Evolutionary conservation across 2,888 invertebrate species (phyloP).

Genomic region (Pecten maximus): DNA sequence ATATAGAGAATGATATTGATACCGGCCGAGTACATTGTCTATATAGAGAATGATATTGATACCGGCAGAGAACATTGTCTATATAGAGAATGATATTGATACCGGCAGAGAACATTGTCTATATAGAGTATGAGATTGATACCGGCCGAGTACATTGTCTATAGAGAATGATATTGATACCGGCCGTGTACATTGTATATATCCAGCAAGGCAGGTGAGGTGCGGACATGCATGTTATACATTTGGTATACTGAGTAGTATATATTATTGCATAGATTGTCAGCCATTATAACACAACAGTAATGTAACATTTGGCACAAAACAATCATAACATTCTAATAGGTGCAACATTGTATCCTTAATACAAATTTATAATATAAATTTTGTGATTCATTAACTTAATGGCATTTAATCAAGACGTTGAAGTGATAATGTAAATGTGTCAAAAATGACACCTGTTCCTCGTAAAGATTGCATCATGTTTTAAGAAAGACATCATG

Average conservation of each 20-base stretch:
- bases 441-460: too few relatives aligned
- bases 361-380: not conserved
- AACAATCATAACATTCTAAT: slow-evolving; percentile 4
- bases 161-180: not conserved
- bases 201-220: not conserved
- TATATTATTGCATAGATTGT: slow-evolving; percentile 3
- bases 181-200: not conserved
- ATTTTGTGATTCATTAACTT: not conserved
- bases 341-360: not conserved
- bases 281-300: not conserved
- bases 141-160: not conserved
- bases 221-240: not conserved
- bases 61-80: too few relatives aligned
- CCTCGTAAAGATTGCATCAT: too few relatives aligned
- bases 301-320: slow-evolving; percentile 5
- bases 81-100: too few relatives aligned
- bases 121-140: too few relatives aligned
- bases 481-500: too few relatives aligned
- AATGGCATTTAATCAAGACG: not conserved
- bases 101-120: too few relatives aligned
- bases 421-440: not conserved
- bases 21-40: too few relatives aligned
- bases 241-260: not conserved
- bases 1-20: too few relatives aligned
- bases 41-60: too few relatives aligned